These are phyloP conservation scores for Temnothorax ravouxi DNA, from an alignment of 2,888 invertebrate species.

Conservation along the genomic window DNA sequence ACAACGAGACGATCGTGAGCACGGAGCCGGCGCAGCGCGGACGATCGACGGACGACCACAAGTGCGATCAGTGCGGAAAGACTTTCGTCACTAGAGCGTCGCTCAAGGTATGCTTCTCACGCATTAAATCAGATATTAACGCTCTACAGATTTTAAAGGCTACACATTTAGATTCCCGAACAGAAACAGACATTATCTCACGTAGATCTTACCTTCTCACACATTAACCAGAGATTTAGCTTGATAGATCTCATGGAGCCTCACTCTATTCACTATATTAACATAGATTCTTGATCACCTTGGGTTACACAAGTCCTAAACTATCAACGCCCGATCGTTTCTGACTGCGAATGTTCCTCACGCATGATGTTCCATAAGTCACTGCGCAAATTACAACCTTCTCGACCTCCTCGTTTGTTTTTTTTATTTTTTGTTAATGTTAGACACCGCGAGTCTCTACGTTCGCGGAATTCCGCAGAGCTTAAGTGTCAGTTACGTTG, in stretches of 20 bases:
- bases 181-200: background rate
- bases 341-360: background rate
- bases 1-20: conserved; percentile 76
- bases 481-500: background rate
- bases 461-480: background rate
- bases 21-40: conserved; percentile 52
- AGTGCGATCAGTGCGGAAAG: conserved; percentile 85
- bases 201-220: background rate
- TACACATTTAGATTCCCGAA: background rate
- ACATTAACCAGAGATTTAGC: background rate
- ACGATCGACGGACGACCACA: conserved; percentile 79
- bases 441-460: background rate
- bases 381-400: conserved; percentile 13
- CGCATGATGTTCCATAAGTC: conserved; percentile 14
- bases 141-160: background rate
- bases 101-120: conserved; percentile 80
- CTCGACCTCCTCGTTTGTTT: background rate
- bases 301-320: background rate
- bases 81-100: conserved; percentile 85
- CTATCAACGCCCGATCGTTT: background rate
- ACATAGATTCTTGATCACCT: background rate
- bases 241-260: background rate
- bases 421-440: background rate
- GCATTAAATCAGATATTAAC: background rate
- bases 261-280: background rate